Base-by-base conservation (phyloP, 2,888 invertebrate genomes). In the Drosophila algonquin region DNA sequence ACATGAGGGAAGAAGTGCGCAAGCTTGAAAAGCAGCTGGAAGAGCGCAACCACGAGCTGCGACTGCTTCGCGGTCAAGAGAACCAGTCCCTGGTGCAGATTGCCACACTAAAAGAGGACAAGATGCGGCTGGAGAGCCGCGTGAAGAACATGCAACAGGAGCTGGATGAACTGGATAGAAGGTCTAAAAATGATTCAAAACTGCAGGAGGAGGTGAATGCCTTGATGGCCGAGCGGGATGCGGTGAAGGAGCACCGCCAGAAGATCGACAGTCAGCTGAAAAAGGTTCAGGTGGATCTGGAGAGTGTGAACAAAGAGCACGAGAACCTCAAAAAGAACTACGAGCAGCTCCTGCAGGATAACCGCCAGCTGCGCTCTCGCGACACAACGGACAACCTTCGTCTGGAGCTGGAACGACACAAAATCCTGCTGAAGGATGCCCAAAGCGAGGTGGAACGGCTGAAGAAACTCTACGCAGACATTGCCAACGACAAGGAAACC, bases 401-500 rank as follows among this genome's bases (percentile, higher is more conserved):
- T 7, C 47, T 90, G 0, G 94, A 94, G 51, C 81, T 94, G 63
- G 94, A 94, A 76, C 92, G 93, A 0, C 93, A 93, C 61, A 93
- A 93, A 73, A 91, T 92, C 9, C 92, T 94, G 47, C 90, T 94
- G 0, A 93, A 93, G 55, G 93, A 94, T 62, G 92, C 94, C 2
- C 91, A 93, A 53, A 92, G 92, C 18, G 94, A 94, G 76, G 94
- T 94, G 47, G 93, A 93, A 3, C 93, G 94, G 5, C 87, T 94
- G 0, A 94, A 94, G 77, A 93, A 91, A 27, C 87, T 94, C 7
- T 94, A 93, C 68, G 92, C 93, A 56, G 91, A 94, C 90, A 94
- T 94, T 3, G 94, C 94, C 72, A 94, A 94, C 72, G 93, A 93
- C 7, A 94, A 95, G 54, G 95, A 95, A 63, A 89, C 93, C n/a